A percentile compares a stretch with the other conserved stretches of the same genome.
phyloP scores from a whole-genome alignment of 2,888 invertebrate genomes.

The Calameuta pallipes region DNA sequence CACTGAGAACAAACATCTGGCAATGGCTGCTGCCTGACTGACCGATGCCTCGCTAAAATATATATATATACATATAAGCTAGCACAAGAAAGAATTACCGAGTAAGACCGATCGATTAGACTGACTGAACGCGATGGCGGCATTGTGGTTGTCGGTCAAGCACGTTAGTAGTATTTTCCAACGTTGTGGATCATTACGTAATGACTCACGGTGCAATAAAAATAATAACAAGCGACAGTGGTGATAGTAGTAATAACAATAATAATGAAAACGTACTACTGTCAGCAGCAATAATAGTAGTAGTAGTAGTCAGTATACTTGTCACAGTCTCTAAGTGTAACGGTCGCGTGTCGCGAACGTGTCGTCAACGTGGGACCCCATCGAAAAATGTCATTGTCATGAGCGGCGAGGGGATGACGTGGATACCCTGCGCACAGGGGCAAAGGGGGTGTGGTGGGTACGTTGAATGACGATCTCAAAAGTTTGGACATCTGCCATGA shows the following conservation, averaged over 20 bases:
- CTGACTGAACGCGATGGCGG: background rate
- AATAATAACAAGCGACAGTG: background rate
- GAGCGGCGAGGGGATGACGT: background rate
- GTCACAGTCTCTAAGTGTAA: background rate
- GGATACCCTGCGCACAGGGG: background rate
- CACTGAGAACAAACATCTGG: background rate
- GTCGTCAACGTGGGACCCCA: background rate
- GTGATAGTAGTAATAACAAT: background rate
- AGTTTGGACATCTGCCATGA: background rate
- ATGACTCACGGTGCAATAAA: background rate
- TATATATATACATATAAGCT: background rate
- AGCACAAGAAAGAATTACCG: background rate
- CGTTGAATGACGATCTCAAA: background rate
- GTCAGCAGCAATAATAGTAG: background rate
- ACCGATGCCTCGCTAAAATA: background rate
- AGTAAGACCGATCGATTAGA: background rate
- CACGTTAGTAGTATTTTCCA: background rate
- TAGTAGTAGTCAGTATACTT: background rate
- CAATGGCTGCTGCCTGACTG: background rate
- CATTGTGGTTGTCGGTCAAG: background rate
- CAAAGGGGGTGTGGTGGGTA: background rate
- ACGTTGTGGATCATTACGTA: background rate
- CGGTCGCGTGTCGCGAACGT: constrained; percentile 8
- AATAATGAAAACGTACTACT: background rate
- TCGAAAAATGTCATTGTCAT: background rate